Evolutionary conservation across 2,797 vertebrate genomes (phyloP), one percentile per base, ranked within the genome.

Genomic region (Philypnodon macrostomus): DNA sequence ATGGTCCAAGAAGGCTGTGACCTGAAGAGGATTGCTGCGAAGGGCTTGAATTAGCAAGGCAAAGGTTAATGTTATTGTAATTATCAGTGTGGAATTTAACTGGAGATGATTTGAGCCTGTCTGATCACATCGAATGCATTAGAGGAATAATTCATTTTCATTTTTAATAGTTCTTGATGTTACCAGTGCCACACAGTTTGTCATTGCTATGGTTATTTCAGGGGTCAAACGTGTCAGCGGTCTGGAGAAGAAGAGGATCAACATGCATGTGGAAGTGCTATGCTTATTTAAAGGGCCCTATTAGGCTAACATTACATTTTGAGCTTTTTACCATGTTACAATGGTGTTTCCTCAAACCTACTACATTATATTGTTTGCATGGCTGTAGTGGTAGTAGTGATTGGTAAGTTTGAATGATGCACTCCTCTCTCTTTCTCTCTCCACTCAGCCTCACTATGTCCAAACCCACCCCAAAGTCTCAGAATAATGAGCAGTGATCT

Each of bases 51-150:
- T 81, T 79, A 84, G 77, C 65, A 73, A 81, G 85, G 76, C 81
- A 88, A 80, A 90, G 87, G 89, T 90, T 90, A 90, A 90, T 88
- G 75, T 78, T 83, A 79, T 86, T 88, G 82, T 85, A 88, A 89
- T 90, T 88, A 87, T 82, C 68, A 84, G 81, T 77, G 77, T 76
- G 47, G 64, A 58, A 61, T 72, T 74, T 77, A 70, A 58, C 17
- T 39, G 63, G 75, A 76, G 63, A 83, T 78, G 75, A 86, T 87
- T 87, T 86, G 77, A 85, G 75, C 60, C 73, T 7, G 50, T 79
- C 84, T 87, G 87, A 88, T 89, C 78, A 81, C 80, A 87, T 89
- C 83, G 73, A 85, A 88, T 85, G 77, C 84, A 87, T 89, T 86
- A 83, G 77, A 80, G 63, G 80, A 81, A 87, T 89, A 87, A 90